Evolutionary conservation across 2,888 invertebrate genomes (phyloP).

Genomic region (Spodoptera picta): DNA sequence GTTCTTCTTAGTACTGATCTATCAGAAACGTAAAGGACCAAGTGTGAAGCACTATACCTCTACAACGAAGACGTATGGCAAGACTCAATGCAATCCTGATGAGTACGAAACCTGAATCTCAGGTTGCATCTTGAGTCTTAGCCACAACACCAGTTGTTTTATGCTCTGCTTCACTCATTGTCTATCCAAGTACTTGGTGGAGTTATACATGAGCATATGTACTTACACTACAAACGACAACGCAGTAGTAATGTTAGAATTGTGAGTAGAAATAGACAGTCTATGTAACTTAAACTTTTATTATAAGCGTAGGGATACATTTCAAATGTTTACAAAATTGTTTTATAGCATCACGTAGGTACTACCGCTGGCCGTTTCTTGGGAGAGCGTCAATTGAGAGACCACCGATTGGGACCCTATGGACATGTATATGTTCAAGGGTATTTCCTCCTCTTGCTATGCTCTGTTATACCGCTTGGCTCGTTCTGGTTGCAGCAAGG

Average conservation of each 20-base stretch:
- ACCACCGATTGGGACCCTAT: conserved; percentile 9
- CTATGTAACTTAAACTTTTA: conserved; percentile 39
- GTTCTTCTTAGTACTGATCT: background rate
- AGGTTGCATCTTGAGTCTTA: conserved; percentile 60
- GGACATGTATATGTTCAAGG: conserved; percentile 11
- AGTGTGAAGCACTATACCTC: conserved; percentile 19
- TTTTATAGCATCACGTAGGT: conserved; percentile 32
- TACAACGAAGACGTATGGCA: conserved; percentile 33
- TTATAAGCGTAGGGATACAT: conserved; percentile 47
- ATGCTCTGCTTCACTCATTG: conserved; percentile 70
- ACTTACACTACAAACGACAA: conserved; percentile 13
- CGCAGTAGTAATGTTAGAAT: conserved; percentile 5
- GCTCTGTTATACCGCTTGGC: conserved; percentile 71
- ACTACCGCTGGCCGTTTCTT: conserved; percentile 19
- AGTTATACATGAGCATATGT: conserved; percentile 18
- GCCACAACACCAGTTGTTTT: conserved; percentile 64
- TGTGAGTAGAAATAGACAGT: conserved; percentile 22
- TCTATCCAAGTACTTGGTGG: conserved; percentile 29
- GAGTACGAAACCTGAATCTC: conserved; percentile 58
- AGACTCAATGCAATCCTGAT: conserved; percentile 23
- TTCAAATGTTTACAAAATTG: conserved; percentile 37
- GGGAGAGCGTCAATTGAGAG: conserved; percentile 20
- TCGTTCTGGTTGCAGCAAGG: conserved; percentile 77
- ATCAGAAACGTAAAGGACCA: background rate
- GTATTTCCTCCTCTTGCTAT: conserved; percentile 19